A percentile compares a stretch with the other conserved stretches of the same genome.
phyloP scores from a whole-genome alignment of 2,888 invertebrate genomes.

The Limenitis camilla region DNA sequence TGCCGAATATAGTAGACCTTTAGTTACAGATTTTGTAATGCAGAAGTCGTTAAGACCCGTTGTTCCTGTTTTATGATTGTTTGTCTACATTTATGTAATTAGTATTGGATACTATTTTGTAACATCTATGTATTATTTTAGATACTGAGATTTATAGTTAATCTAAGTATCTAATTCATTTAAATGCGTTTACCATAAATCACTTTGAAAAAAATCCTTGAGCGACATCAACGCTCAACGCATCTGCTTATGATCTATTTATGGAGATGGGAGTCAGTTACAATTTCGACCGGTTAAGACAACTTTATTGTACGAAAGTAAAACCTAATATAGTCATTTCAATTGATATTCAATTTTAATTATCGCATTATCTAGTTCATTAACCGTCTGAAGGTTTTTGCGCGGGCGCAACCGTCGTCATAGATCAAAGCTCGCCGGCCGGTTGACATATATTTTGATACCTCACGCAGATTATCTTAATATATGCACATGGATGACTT shows the following conservation, averaged over 20 bases:
- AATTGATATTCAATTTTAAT: conserved; percentile 10
- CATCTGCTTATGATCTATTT: background rate
- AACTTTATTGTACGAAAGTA: conserved; percentile 3
- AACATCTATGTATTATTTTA: no score
- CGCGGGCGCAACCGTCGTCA: conserved; percentile 16
- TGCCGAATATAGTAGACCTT: conserved; percentile 23
- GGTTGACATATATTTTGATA: conserved; percentile 69
- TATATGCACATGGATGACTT: conserved; percentile 67
- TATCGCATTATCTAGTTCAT: conserved; percentile 21
- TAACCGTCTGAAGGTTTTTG: conserved; percentile 14
- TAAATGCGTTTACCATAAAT: background rate
- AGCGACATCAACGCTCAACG: background rate
- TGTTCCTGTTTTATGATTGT: background rate
- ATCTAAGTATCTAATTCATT: background rate
- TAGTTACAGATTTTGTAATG: no score
- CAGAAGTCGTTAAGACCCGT: conserved; percentile 7
- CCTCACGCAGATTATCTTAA: conserved; percentile 60
- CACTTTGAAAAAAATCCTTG: background rate
- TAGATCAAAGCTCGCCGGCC: conserved; percentile 56
- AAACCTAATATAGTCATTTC: conserved; percentile 5
- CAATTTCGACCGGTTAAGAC: conserved; percentile 1
- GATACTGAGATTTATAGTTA: no score
- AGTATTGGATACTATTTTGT: no score
- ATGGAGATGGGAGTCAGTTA: background rate
- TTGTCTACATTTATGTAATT: no score